Evolutionary conservation across 2,888 invertebrate genomes (phyloP).

Genomic region (Boloria euphrosyne): DNA sequence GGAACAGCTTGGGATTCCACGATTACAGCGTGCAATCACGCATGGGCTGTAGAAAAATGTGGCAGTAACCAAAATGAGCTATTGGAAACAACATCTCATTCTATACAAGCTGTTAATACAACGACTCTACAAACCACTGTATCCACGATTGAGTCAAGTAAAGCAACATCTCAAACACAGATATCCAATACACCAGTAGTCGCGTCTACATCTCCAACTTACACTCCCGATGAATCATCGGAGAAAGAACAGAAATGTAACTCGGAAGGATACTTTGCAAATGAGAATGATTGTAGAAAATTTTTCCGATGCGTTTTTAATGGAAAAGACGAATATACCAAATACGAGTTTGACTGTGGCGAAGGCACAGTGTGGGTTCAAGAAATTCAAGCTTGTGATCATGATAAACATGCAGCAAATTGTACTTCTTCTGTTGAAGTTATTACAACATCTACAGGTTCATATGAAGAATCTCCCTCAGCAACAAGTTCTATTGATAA

Average conservation of each 20-base stretch:
- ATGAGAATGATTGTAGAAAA: conserved; percentile 86
- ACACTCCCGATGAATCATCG: neutral
- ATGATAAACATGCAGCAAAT: conserved; percentile 21
- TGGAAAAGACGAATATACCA: conserved; percentile 82
- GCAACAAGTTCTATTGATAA: conserved; percentile 19
- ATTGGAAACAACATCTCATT: conserved; percentile 21
- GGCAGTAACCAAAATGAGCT: conserved; percentile 26
- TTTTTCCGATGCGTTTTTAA: conserved; percentile 89
- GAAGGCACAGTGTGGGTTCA: conserved; percentile 90
- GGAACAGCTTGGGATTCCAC: conserved; percentile 85
- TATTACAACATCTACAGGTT: conserved; percentile 17
- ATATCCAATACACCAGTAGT: conserved; percentile 5
- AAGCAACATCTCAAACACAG: conserved; percentile 6
- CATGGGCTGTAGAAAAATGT: conserved; percentile 54
- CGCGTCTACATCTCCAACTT: conserved; percentile 31
- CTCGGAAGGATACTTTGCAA: conserved; percentile 86
- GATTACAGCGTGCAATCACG: conserved; percentile 82
- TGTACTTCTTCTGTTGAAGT: conserved; percentile 4
- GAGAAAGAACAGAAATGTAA: conserved; percentile 58
- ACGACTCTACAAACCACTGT: conserved; percentile 9
- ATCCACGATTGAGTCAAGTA: conserved; percentile 12
- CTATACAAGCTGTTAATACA: conserved; percentile 38
- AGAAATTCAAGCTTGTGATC: conserved; percentile 71
- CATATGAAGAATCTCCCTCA: neutral
- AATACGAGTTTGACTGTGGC: conserved; percentile 87